Conservation (phyloP, 2,797 vertebrate genomes). For the Tauraco hartlaubi region DNA sequence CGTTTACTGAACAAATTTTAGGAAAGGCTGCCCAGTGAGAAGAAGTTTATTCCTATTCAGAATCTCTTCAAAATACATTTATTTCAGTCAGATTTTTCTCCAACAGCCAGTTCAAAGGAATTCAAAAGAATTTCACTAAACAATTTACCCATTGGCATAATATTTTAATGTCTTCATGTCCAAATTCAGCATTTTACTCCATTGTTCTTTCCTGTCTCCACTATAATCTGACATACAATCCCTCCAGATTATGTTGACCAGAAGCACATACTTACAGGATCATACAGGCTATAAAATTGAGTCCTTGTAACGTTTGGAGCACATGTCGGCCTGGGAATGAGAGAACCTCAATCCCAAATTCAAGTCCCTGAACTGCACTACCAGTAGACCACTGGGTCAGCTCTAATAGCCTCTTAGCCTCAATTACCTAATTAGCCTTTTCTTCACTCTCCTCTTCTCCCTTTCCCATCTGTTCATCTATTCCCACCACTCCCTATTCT, state of each 20-base stretch:
- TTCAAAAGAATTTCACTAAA: not conserved
- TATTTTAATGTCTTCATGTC: not conserved
- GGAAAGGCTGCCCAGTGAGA: not conserved
- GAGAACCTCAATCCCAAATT: conserved; percentile 41
- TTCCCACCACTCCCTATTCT: conserved; percentile 71
- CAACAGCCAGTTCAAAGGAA: not conserved
- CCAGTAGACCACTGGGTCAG: conserved; percentile 65
- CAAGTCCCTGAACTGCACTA: conserved; percentile 38
- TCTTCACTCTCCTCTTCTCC: conserved; percentile 55
- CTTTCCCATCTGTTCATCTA: conserved; percentile 75
- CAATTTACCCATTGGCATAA: not conserved
- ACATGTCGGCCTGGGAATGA: not conserved
- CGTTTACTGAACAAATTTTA: not conserved
- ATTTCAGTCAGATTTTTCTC: not conserved
- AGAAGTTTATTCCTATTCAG: not conserved
- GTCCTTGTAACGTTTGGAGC: not conserved
- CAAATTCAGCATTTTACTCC: not conserved
- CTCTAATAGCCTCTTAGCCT: conserved; percentile 75
- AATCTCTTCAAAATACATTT: not conserved
- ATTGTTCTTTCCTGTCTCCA: not conserved
- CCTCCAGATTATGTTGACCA: not conserved
- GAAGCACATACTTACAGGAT: not conserved
- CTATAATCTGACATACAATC: not conserved
- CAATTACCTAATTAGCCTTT: conserved; percentile 75
- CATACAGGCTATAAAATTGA: not conserved